Evolutionary conservation across 2,888 invertebrate species (phyloP), one percentile per base, ranked within the genome.

Genomic region (Cynaeus angustus): DNA sequence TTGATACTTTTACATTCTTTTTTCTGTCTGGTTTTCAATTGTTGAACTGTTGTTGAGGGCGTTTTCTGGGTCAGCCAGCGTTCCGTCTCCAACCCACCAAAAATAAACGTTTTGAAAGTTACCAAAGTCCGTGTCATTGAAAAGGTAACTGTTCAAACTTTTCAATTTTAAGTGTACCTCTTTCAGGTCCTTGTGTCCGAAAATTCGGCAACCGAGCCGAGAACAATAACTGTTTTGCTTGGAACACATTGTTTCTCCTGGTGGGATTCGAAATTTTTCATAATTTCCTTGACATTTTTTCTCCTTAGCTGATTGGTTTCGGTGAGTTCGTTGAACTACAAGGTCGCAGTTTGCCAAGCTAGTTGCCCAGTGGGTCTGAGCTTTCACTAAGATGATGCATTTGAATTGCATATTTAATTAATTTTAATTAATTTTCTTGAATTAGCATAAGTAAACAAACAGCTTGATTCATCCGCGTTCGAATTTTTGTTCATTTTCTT

Each of bases 381-480:
- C 68, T 68, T 68, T 68, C 68, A 68, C 68, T 68, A 55, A 53
- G 59, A 61, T 62, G 52, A 62, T 68, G 46, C 45, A 61, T 68
- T 55, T 53, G 21, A 62, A 62, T 53, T 62, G 62, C 59, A 67
- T 45, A 59, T 30, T 59, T 62, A 53, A 55, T 56, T 45, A 45
- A 46, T 58, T 45, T 66, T 66, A 58, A 66, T 66, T 68, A 43
- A 53, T 61, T 43, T 46, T 41, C 38, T 13, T 30, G 26, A 38
- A 68, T 68, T 68, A 46, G 68, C 68, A 68, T 68, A 68, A 33
- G 62, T 68, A 68, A 68, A 68, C 68, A 68, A 68, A 62, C 46
- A 4, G 16, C n/a, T 33, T n/a, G 28, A 7, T 28, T 28, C 7
- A n/a, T 33, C 33, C 9, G 33, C 33, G 1, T 43, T 43, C 5